Evolutionary conservation across 2,797 vertebrate genomes (phyloP).

Genomic region (Siniperca obscura): DNA sequence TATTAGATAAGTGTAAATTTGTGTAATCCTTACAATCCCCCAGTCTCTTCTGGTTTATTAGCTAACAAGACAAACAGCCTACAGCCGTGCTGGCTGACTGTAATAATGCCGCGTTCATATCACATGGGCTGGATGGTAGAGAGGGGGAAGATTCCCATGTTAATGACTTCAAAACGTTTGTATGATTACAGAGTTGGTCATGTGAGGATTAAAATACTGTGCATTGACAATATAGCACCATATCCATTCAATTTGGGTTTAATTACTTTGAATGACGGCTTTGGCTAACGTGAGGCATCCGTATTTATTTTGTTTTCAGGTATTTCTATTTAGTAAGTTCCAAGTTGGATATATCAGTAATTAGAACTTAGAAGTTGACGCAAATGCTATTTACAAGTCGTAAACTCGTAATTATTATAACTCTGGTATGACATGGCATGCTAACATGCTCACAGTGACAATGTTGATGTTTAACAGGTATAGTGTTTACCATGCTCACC

Average conservation of each 20-base stretch:
- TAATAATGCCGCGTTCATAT: background rate
- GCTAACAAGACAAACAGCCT: background rate
- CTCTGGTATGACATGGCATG: background rate
- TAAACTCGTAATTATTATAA: background rate
- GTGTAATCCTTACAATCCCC: background rate
- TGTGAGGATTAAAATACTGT: background rate
- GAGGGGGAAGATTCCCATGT: background rate
- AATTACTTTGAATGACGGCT: background rate
- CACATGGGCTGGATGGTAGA: background rate
- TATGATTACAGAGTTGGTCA: background rate
- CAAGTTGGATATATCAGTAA: background rate
- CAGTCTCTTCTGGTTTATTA: background rate
- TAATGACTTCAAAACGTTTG: background rate
- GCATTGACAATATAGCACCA: too few species aligned
- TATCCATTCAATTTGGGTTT: background rate
- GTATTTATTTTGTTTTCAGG: background rate
- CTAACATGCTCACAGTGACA: background rate
- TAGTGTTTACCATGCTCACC: background rate
- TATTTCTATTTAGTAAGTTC: background rate
- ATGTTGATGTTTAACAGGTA: background rate
- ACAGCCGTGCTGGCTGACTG: background rate
- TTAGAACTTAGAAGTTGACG: background rate
- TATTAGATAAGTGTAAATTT: background rate
- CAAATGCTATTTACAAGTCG: too few species aligned
- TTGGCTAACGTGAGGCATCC: background rate